These are phyloP conservation scores for Sebastiscus tertius DNA, from an alignment of 2,797 vertebrate species.

Conservation along the genomic window DNA sequence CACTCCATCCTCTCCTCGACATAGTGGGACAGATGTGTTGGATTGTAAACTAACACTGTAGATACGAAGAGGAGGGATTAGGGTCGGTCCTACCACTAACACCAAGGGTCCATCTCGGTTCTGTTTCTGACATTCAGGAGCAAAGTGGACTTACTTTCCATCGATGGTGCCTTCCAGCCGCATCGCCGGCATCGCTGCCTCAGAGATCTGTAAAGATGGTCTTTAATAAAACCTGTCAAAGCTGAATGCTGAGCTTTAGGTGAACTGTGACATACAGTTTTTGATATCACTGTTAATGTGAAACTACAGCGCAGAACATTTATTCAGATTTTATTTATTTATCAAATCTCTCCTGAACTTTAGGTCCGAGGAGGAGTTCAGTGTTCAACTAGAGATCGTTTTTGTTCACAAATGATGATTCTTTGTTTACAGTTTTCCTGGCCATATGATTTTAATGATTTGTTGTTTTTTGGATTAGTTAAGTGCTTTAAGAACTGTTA, in stretches of 20 bases:
- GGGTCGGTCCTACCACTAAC: slow-evolving; percentile 40
- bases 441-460: slow-evolving; percentile 17
- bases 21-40: slow-evolving; percentile 32
- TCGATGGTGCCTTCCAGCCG: slow-evolving; percentile 70
- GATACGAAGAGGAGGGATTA: slow-evolving; percentile 12
- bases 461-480: slow-evolving; percentile 24
- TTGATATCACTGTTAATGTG: slow-evolving; percentile 66
- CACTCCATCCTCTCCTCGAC: slow-evolving; percentile 25
- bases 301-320: slow-evolving; percentile 60
- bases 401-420: slow-evolving; percentile 18
- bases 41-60: slow-evolving; percentile 35
- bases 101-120: slow-evolving; percentile 32
- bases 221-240: slow-evolving; percentile 33
- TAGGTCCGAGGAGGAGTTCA: slow-evolving; percentile 27
- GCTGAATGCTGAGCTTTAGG: slow-evolving; percentile 24
- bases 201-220: slow-evolving; percentile 41
- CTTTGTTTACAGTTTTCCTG: slow-evolving; percentile 59
- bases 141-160: slow-evolving; percentile 38
- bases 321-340: slow-evolving; percentile 78
- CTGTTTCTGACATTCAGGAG: slow-evolving; percentile 79
- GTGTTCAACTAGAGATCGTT: slow-evolving; percentile 25
- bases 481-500: slow-evolving; percentile 50
- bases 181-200: slow-evolving; percentile 49
- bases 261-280: slow-evolving; percentile 30
- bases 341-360: slow-evolving; percentile 45